Conservation (phyloP, 2,113 vertebrate genomes). For the Chlorocebus sabaeus region DNA sequence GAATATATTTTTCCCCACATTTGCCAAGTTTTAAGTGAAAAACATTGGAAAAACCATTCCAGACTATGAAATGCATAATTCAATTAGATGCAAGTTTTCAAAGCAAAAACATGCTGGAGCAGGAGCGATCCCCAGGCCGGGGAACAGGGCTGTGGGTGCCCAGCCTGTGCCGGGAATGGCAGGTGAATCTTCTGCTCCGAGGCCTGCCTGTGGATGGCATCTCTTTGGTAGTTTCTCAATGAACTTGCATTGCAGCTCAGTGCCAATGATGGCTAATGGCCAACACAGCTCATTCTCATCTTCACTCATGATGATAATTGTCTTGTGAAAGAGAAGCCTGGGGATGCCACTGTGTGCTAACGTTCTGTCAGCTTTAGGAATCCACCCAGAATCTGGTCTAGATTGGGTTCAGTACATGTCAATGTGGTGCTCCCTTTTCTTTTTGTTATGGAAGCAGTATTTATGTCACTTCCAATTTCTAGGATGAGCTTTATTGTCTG, state of each 20-base stretch:
- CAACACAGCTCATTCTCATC: neutral
- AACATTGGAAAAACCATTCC: neutral
- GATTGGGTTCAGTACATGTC: neutral
- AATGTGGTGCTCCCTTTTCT: neutral
- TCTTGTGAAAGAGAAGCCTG: neutral
- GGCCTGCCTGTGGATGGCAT: neutral
- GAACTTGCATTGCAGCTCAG: neutral
- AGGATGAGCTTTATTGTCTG: neutral
- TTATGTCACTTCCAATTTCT: neutral
- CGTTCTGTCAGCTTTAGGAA: neutral
- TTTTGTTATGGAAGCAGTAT: neutral
- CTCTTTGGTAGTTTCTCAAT: accelerated
- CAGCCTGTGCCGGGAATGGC: neutral
- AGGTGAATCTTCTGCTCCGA: too few relatives aligned
- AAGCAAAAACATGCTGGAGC: neutral
- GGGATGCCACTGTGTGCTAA: accelerated
- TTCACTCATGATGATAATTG: neutral
- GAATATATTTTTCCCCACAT: neutral
- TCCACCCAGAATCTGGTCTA: neutral
- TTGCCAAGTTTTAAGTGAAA: neutral
- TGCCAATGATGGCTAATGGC: neutral
- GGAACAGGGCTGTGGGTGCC: neutral
- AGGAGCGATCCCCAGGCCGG: neutral
- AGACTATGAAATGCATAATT: neutral
- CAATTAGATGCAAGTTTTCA: neutral